Percentiles rank a stretch among this genome's conserved stretches.
phyloP scores from a whole-genome alignment of 2,113 vertebrate genomes.

The Piaya cayana region DNA sequence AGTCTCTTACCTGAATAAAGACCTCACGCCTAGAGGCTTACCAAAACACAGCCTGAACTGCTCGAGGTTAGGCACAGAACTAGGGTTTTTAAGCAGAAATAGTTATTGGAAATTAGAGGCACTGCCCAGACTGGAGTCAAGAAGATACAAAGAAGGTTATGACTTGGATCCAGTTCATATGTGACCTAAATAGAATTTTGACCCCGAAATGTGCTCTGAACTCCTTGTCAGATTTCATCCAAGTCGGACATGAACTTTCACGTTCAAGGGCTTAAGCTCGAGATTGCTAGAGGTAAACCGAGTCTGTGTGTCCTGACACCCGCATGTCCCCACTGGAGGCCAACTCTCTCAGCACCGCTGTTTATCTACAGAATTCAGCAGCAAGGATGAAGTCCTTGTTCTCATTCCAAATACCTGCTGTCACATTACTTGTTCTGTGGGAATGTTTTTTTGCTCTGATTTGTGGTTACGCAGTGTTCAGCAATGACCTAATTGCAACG shows the following conservation, averaged over 20 bases:
- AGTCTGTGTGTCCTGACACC: background rate
- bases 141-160: background rate
- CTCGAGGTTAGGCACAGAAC: background rate
- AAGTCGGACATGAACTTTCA: background rate
- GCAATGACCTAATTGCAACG: background rate
- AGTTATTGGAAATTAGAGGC: background rate
- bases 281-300: background rate
- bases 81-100: background rate
- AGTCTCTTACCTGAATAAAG: background rate
- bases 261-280: background rate
- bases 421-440: conserved; percentile 29
- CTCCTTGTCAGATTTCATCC: background rate
- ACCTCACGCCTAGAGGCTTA: fast-evolving
- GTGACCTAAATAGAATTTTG: background rate
- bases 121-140: background rate
- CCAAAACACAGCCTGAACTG: background rate
- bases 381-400: conserved; percentile 20
- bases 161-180: background rate
- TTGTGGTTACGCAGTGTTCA: background rate
- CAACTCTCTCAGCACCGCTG: background rate
- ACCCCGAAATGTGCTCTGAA: background rate
- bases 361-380: background rate
- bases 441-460: conserved; percentile 1
- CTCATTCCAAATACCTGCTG: conserved; percentile 36
- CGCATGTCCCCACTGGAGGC: background rate